Conservation (phyloP, 2,113 vertebrate species). For the Psittacus erithacus region DNA sequence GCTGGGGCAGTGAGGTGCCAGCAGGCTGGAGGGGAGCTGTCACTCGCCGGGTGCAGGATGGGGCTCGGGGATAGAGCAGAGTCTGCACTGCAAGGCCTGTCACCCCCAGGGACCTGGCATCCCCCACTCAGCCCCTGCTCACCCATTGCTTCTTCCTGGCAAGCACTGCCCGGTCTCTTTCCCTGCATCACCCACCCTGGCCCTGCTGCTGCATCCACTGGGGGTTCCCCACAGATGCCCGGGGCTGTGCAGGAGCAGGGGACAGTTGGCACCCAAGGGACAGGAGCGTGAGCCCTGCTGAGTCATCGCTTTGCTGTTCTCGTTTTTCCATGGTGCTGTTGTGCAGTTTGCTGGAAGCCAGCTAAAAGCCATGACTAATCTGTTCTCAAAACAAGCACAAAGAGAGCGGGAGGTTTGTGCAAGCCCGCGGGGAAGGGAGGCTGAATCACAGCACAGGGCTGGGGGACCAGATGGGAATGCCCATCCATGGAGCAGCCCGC, state of each 20-base stretch:
- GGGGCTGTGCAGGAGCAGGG: neutral
- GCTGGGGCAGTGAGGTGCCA: accelerated
- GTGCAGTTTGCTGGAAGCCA: conserved; percentile 69
- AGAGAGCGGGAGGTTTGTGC: conserved; percentile 55
- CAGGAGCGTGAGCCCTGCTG: conserved; percentile 37
- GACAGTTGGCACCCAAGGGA: conserved; percentile 15
- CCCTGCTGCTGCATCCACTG: accelerated
- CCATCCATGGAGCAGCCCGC: neutral
- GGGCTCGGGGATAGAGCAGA: neutral
- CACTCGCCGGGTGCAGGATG: accelerated
- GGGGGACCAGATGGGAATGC: conserved; percentile 12
- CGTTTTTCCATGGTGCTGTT: conserved; percentile 66
- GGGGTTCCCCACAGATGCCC: neutral
- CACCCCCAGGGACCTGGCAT: accelerated
- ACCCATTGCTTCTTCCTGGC: neutral
- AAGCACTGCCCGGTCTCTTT: accelerated
- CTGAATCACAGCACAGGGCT: neutral
- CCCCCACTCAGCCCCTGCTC: neutral
- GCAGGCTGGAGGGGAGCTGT: neutral
- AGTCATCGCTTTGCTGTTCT: conserved; percentile 63
- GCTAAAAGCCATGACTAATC: conserved; percentile 70
- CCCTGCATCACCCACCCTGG: neutral
- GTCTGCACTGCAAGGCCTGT: accelerated
- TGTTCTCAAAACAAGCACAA: conserved; percentile 71
- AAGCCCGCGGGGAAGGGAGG: conserved; percentile 47